Evolutionary conservation across 2,797 vertebrate species (phyloP).

Genomic region (Urophycis tenuis): DNA sequence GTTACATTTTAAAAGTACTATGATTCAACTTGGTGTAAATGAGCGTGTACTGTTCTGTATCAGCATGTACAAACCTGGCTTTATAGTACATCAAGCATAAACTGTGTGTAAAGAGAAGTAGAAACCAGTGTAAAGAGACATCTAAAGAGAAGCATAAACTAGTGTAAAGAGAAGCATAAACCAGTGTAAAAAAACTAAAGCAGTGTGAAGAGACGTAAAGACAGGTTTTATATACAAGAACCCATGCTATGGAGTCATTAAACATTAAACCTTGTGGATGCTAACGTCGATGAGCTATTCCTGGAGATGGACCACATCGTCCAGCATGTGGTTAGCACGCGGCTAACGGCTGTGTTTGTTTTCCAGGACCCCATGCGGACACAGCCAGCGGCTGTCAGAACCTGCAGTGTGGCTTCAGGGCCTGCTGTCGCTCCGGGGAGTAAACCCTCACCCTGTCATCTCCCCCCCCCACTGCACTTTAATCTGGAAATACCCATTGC

Average conservation of each 20-base stretch:
- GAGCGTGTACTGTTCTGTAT: background rate
- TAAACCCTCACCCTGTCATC: conserved; percentile 68
- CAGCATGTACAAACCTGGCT: background rate
- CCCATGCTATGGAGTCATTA: background rate
- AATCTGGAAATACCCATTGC: conserved; percentile 64
- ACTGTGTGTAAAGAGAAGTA: too few species aligned
- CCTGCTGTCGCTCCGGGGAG: conserved; percentile 97
- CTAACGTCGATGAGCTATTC: background rate
- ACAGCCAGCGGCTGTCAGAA: conserved; percentile 99
- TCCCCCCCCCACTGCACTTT: conserved; percentile 78
- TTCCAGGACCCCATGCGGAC: conserved; percentile 92
- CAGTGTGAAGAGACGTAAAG: background rate
- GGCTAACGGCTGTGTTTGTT: conserved; percentile 37
- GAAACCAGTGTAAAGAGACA: background rate
- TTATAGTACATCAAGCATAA: too few species aligned
- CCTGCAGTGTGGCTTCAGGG: conserved; percentile 98
- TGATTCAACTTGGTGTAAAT: background rate
- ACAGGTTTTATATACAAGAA: background rate
- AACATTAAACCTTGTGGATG: background rate
- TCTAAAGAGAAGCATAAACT: background rate
- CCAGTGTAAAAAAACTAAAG: background rate
- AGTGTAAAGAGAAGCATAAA: background rate
- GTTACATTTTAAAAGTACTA: background rate
- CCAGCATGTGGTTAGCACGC: background rate
- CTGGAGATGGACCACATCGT: too few species aligned